Conservation (phyloP, 1,140 invertebrate species). For the Bilobella aurantiaca region DNA sequence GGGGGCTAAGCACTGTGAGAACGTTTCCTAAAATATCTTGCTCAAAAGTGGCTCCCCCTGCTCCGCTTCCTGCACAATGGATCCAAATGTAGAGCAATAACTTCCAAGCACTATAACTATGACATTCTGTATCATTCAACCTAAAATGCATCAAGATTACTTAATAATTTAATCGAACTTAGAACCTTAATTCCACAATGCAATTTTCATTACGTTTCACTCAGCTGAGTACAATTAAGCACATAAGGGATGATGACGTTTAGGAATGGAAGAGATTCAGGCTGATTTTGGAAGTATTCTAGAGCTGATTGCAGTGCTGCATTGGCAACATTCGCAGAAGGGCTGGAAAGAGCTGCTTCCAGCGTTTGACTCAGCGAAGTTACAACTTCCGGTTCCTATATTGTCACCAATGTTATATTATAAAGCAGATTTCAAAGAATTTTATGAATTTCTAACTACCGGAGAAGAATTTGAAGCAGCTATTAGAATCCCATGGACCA, state of each 20-base stretch:
- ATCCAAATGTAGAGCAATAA: constrained; percentile 31
- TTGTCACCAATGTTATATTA: neutral
- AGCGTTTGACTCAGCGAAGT: constrained; percentile 21
- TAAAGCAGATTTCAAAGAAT: neutral
- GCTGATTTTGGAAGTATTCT: constrained; percentile 26
- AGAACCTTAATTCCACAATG: neutral
- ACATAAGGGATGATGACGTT: constrained; percentile 22
- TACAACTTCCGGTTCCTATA: constrained; percentile 20
- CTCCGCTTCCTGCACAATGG: constrained; percentile 17
- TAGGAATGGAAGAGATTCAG: constrained; percentile 21
- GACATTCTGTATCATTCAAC: constrained; percentile 20
- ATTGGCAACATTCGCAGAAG: constrained; percentile 21
- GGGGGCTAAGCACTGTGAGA: constrained; percentile 28
- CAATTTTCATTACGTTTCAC: constrained; percentile 30
- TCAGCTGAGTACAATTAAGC: constrained; percentile 25
- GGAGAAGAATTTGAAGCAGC: constrained; percentile 18
- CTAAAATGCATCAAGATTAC: constrained; percentile 10
- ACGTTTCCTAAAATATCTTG: constrained; percentile 28
- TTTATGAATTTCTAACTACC: neutral
- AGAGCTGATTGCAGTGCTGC: constrained; percentile 21
- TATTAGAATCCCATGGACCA: constrained; percentile 30
- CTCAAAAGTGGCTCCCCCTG: constrained; percentile 20
- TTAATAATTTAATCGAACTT: neutral
- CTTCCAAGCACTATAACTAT: constrained; percentile 21
- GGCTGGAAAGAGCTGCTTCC: constrained; percentile 15